Base-by-base conservation (phyloP, 2,888 invertebrate species). In the Idaea dimidiata region DNA sequence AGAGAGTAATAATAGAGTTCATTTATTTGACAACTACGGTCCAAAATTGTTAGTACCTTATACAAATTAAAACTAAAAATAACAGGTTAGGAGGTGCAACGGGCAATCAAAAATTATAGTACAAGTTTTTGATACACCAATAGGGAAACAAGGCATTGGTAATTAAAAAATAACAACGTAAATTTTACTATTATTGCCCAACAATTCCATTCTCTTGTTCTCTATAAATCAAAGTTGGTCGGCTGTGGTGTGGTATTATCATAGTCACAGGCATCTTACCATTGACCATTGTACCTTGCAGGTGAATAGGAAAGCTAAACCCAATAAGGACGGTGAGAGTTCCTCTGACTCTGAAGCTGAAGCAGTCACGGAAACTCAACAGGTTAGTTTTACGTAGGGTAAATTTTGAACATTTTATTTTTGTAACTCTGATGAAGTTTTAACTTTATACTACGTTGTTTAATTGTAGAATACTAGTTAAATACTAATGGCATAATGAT, bases 291-390 rank as follows among this genome's bases (percentile, higher is more conserved):
- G 43, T 43, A 43, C 24, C 66, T 74, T 86, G 62, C 87, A 92
- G 92, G 90, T 91, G 77, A 92, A 89, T 85, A 89, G 89, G 73
- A 91, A 90, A 84, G 88, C 83, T 75, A 89, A 87, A 83, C 85
- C 84, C 68, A 90, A 91, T 79, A 43, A 14, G 14, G 83, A 84
- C 60, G 89, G 87, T 17, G 92, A 91, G 81, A 93, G 91, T 73
- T 93, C 93, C 58, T 93, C 92, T 78, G 93, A 93, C 66, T 93
- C 93, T 57, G 93, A 93, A 72, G 86, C 88, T 33, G 93, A 93
- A 73, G 86, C 87, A 17, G 86, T 92, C 67, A 91, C 89, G 54
- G 93, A 93, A 76, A 93, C 93, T 62, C 93, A 93, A 77, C 90
- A 91, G 88, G 92, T 91, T 55, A 80, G 87, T 80, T 32, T 14